Evolutionary conservation across 2,888 invertebrate species (phyloP).

Genomic region (Ditula angustiorana): DNA sequence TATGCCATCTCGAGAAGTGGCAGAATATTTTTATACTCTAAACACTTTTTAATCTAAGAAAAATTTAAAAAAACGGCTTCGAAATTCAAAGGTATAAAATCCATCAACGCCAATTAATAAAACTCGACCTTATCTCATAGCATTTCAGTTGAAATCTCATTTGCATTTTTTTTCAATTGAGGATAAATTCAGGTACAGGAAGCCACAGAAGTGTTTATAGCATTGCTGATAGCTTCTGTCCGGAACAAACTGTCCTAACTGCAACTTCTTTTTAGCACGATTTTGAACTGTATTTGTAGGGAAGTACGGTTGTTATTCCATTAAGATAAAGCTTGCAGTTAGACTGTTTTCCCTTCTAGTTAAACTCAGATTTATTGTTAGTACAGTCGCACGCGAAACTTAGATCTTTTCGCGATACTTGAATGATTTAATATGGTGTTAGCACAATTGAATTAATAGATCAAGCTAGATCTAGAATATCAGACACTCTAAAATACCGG

Average conservation of each 20-base stretch:
- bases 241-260: neutral
- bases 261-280: constrained; percentile 28
- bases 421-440: constrained; percentile 49
- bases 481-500: neutral
- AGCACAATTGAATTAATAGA: constrained; percentile 31
- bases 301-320: neutral
- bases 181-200: constrained; percentile 63
- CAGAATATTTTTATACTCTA: too few relatives aligned
- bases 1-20: too few relatives aligned
- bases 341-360: neutral
- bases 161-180: constrained; percentile 16
- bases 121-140: neutral
- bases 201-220: constrained; percentile 75
- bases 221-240: constrained; percentile 55
- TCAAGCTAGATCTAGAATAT: neutral
- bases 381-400: constrained; percentile 54
- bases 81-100: neutral
- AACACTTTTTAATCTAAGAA: neutral
- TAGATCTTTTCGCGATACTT: constrained; percentile 49
- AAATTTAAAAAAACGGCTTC: neutral
- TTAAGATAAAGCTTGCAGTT: neutral
- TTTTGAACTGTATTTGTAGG: neutral
- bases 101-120: neutral
- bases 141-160: neutral
- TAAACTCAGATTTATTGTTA: constrained; percentile 51